Percentiles rank a stretch among this genome's conserved stretches.
phyloP scores from a whole-genome alignment of 2,888 invertebrate genomes.

The Biston betularia region DNA sequence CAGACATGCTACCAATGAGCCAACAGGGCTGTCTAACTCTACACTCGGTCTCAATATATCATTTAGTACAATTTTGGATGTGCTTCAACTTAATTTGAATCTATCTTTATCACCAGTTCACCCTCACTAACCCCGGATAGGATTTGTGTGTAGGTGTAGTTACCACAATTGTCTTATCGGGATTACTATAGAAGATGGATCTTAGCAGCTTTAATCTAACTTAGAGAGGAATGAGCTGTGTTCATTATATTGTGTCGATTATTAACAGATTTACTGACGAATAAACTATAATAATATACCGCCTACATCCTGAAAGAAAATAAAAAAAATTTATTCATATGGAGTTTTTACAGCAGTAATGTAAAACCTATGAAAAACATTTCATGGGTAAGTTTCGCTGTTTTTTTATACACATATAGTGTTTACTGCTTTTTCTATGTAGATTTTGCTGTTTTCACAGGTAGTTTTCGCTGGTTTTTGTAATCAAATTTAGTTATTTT shows the following conservation, averaged over 20 bases:
- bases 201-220: conserved; percentile 11
- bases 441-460: no score
- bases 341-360: not conserved
- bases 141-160: conserved; percentile 4
- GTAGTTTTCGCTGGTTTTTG: no score
- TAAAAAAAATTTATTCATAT: not conserved
- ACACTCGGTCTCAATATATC: no score
- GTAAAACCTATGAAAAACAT: no score
- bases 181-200: conserved; percentile 21
- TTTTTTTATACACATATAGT: no score
- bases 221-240: not conserved
- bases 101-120: not conserved
- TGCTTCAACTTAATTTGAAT: not conserved
- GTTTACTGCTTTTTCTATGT: no score
- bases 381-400: no score
- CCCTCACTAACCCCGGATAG: conserved; percentile 9
- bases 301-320: not conserved
- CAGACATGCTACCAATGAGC: no score
- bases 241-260: not conserved
- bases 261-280: not conserved
- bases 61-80: not conserved
- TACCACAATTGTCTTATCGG: conserved; percentile 23
- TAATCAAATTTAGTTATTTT: no score
- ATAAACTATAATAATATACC: not conserved
- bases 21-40: no score